phyloP scores from a whole-genome alignment of 1,140 invertebrate genomes.

The Apis laboriosa region DNA sequence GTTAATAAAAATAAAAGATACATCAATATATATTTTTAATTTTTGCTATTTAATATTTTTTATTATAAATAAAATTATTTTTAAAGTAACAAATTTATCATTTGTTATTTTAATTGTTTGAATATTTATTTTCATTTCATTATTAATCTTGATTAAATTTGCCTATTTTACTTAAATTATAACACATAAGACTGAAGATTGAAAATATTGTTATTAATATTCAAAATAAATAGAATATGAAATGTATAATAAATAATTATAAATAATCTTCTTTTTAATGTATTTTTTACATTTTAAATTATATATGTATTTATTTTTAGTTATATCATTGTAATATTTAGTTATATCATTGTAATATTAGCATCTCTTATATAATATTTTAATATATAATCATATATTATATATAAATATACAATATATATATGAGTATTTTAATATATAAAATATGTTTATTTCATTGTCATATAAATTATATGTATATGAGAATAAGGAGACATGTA shows the following conservation, averaged over 20 bases:
- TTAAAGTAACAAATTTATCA: neutral
- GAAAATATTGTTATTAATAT: neutral
- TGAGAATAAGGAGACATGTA: slow-evolving; percentile 1
- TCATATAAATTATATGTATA: slow-evolving; percentile 8
- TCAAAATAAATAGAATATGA: slow-evolving; percentile 12
- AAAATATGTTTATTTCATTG: slow-evolving; percentile 39
- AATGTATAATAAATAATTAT: slow-evolving; percentile 16
- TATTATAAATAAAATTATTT: neutral
- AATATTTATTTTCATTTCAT: neutral
- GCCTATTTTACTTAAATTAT: neutral
- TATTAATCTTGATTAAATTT: neutral
- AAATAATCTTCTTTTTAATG: slow-evolving; percentile 16
- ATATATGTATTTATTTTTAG: neutral
- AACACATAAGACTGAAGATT: neutral
- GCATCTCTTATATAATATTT: too few relatives aligned
- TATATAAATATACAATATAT: too few relatives aligned
- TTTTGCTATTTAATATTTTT: neutral
- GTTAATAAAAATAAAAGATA: neutral
- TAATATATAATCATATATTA: too few relatives aligned
- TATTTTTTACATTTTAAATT: slow-evolving; percentile 15
- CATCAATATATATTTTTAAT: neutral
- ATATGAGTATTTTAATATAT: neutral
- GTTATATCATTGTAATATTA: neutral
- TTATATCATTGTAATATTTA: neutral
- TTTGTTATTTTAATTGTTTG: neutral